A percentile compares a stretch with the other conserved stretches of the same genome.
Conservation (phyloP, 2,113 vertebrate species). For the Stigmatopora nigra region DNA sequence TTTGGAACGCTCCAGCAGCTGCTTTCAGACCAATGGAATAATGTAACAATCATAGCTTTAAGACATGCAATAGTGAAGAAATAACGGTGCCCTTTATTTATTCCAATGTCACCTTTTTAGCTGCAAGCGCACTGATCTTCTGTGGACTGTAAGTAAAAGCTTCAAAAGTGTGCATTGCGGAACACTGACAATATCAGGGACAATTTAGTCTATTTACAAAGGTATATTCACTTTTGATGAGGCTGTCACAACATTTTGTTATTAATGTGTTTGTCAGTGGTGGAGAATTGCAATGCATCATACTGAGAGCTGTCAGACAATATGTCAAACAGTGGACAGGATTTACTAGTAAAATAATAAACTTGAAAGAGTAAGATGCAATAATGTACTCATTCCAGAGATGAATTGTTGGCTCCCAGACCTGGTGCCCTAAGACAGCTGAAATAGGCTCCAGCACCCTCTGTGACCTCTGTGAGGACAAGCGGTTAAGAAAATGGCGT, state of each 20-base stretch:
- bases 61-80: conserved; percentile 15
- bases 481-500: no score
- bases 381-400: neutral
- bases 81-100: conserved; percentile 1
- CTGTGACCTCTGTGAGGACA: no score
- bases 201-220: neutral
- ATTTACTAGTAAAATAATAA: no score
- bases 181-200: neutral
- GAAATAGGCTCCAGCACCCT: no score
- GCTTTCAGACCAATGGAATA: conserved; percentile 29
- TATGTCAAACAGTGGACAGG: no score
- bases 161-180: neutral
- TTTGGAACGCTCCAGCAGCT: conserved; percentile 28
- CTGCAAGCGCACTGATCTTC: neutral
- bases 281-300: neutral
- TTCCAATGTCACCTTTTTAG: neutral
- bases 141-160: neutral
- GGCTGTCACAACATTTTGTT: neutral
- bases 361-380: neutral
- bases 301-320: no score
- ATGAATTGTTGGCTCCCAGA: neutral
- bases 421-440: no score
- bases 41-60: conserved; percentile 33
- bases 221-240: neutral
- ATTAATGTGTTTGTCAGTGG: neutral